Evolutionary conservation across 2,113 vertebrate genomes (phyloP).

Genomic region (Todiramphus saurophagus): DNA sequence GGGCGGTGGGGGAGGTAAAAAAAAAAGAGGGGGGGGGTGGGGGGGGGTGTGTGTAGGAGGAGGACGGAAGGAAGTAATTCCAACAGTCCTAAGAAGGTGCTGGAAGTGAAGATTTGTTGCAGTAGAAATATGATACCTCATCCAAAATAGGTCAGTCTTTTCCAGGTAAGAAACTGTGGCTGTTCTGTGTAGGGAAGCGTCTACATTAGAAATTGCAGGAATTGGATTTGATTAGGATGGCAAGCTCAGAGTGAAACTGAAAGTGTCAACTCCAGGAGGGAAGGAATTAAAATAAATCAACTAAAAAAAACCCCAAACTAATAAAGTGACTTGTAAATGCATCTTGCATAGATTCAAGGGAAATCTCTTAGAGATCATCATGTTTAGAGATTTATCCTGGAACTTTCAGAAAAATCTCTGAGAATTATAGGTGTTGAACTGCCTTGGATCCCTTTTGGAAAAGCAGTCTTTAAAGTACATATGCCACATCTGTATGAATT

Average conservation of each 20-base stretch:
- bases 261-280: rapidly evolving
- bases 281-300: not conserved
- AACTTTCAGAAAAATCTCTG: not conserved
- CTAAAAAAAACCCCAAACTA: not conserved
- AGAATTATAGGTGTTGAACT: not conserved
- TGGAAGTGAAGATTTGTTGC: not conserved
- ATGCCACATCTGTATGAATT: not conserved
- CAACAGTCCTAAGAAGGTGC: not conserved
- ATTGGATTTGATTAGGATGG: not conserved
- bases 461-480: not conserved
- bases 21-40: not conserved
- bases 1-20: not conserved
- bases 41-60: no score
- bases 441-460: not conserved
- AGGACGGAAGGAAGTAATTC: rapidly evolving
- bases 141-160: not conserved
- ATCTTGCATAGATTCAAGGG: not conserved
- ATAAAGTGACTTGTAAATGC: not conserved
- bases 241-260: not conserved
- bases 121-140: not conserved
- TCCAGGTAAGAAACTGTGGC: not conserved
- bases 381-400: not conserved
- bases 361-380: not conserved
- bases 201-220: not conserved
- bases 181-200: not conserved